Percentiles rank a stretch among this genome's conserved stretches.
phyloP scores from a whole-genome alignment of 1,140 invertebrate species.

The Drosophila guanche region DNA sequence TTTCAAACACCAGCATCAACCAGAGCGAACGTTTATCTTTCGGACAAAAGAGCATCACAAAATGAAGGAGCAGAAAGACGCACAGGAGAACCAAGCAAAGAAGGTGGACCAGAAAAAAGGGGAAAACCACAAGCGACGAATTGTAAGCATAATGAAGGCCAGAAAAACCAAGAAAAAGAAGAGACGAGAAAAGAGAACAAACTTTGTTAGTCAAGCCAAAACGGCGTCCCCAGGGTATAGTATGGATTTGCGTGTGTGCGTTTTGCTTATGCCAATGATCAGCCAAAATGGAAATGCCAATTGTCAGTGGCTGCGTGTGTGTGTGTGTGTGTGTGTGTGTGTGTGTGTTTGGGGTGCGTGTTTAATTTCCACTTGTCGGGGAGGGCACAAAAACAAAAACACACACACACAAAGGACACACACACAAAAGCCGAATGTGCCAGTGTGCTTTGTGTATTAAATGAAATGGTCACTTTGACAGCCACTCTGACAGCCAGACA shows the following conservation, averaged over 20 bases:
- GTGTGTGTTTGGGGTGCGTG: constrained; percentile 47
- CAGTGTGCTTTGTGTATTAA: constrained; percentile 52
- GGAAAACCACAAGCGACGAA: constrained; percentile 26
- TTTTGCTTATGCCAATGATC: constrained; percentile 56
- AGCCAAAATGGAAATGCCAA: constrained; percentile 42
- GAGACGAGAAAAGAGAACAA: constrained; percentile 28
- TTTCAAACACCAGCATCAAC: constrained; percentile 1
- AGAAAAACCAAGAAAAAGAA: constrained; percentile 53
- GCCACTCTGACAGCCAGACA: constrained; percentile 61
- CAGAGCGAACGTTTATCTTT: constrained; percentile 26
- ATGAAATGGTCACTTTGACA: constrained; percentile 80
- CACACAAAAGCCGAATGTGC: not conserved
- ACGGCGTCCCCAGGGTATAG: constrained; percentile 27
- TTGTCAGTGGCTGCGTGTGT: constrained; percentile 16
- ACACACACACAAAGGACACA: constrained; percentile 26
- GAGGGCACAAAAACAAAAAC: constrained; percentile 37
- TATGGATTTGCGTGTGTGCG: constrained; percentile 7
- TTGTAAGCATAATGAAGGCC: constrained; percentile 49
- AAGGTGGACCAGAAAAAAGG: constrained; percentile 18
- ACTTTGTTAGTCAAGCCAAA: constrained; percentile 33
- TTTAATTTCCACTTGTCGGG: constrained; percentile 73
- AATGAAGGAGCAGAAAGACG: constrained; percentile 12
- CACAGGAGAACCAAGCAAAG: not conserved
- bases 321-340: constrained; percentile 55
- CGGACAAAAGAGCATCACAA: constrained; percentile 35